Evolutionary conservation across 2,797 vertebrate genomes (phyloP), one percentile per base, ranked within the genome.

Genomic region (Danio jaintianensis): DNA sequence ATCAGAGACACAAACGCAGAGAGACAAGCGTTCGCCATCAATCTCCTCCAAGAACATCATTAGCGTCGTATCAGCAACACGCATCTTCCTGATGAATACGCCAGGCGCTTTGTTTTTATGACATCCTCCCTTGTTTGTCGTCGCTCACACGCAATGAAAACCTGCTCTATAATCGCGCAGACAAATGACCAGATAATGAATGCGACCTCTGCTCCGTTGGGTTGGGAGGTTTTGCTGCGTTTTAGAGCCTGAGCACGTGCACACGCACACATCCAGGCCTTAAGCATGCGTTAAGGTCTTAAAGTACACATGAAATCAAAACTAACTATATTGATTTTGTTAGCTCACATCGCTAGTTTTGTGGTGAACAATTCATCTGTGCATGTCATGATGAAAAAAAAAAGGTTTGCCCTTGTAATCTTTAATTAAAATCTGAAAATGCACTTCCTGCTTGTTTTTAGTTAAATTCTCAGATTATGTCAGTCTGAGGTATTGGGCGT

Each of bases 101-200:
- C 29, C 67, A 42, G 36, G 15, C 45, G 18, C 67, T 52, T 62
- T 53, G 67, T 70, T 69, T 69, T 69, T 40, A 20, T 69, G 55
- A 55, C 66, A 62, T 52, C 36, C n/a, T 70, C 18, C 36, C 55
- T 62, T 22, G 38, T 62, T 71, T 53, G 56, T 29, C 4, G 2
- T 79, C 6, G 15, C 45, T 56, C 45, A 52, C 62, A 6, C 66
- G 74, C 56, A 20, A 29, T 10, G 7, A 64, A 29, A 68, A 61
- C 42, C 43, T 77, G 61, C 52, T 71, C 61, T 61, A 13, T 11
- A 38, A 77, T 73, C 47, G 42, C 1, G 59, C n/a, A 72, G 69
- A 72, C 68, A 61, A 81, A 83, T 81, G 78, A 81, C 48, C 50
- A 56, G 76, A 69, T 85, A 83, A 85, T 81, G 76, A 83, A 66